Percentiles rank a stretch among this genome's conserved stretches.
These are phyloP conservation scores for Agrotis segetum DNA, from an alignment of 2,888 invertebrate species.

Conservation along the genomic window DNA sequence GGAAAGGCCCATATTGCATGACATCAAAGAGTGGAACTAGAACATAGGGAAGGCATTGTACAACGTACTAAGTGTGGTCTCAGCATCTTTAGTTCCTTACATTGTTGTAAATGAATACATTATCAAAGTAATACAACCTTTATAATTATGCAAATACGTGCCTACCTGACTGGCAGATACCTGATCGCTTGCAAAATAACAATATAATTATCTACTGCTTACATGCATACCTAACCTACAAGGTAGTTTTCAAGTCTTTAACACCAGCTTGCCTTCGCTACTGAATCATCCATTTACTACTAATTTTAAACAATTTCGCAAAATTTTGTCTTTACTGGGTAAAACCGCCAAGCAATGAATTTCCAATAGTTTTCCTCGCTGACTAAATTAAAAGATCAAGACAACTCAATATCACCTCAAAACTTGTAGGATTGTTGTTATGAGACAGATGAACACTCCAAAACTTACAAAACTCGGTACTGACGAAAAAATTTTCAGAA, in stretches of 20 bases:
- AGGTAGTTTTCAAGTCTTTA: slow-evolving; percentile 13
- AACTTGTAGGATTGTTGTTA: background rate
- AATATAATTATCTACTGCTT: slow-evolving; percentile 47
- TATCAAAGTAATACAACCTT: slow-evolving; percentile 62
- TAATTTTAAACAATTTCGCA: background rate
- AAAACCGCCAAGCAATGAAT: background rate
- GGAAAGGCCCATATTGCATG: slow-evolving; percentile 43
- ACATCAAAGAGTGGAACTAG: slow-evolving; percentile 53
- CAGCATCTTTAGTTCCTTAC: slow-evolving; percentile 28
- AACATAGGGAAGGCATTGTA: slow-evolving; percentile 35
- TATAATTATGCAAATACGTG: slow-evolving; percentile 67
- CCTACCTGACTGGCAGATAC: slow-evolving; percentile 50
- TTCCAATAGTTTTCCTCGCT: background rate
- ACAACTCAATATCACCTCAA: background rate
- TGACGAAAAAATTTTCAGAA: background rate
- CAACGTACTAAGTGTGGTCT: slow-evolving; percentile 46
- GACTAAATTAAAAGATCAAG: background rate
- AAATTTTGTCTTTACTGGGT: background rate
- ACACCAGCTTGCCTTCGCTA: background rate
- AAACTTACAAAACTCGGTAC: background rate
- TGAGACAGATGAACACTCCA: too few relatives aligned
- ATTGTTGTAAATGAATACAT: slow-evolving; percentile 65
- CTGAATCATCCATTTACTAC: slow-evolving; percentile 5
- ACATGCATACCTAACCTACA: slow-evolving; percentile 29
- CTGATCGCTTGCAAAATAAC: slow-evolving; percentile 59